phyloP scores from a whole-genome alignment of 1,140 invertebrate species.

The Drosophila littoralis region DNA sequence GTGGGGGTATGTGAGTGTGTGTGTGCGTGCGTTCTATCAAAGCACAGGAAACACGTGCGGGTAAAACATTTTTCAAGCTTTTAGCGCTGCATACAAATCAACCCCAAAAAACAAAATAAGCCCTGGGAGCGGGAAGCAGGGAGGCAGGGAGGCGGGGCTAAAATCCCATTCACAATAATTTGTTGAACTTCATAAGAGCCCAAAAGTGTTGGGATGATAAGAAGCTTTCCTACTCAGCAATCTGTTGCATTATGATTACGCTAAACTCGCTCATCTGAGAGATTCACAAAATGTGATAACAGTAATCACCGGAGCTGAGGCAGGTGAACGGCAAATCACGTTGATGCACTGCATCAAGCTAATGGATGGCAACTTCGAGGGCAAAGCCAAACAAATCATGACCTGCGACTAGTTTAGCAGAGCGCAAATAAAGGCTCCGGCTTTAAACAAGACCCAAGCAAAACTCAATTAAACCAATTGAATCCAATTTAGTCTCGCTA shows the following conservation, averaged over 20 bases:
- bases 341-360: conserved; percentile 13
- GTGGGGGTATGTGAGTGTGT: conserved; percentile 12
- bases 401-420: neutral
- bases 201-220: conserved; percentile 16
- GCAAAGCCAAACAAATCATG: neutral
- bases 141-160: neutral
- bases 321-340: conserved; percentile 14
- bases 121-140: neutral
- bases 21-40: conserved; percentile 64
- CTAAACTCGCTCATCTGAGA: conserved; percentile 38
- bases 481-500: conserved; percentile 61
- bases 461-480: conserved; percentile 72
- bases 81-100: conserved; percentile 83
- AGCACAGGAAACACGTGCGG: conserved; percentile 82
- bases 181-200: conserved; percentile 77
- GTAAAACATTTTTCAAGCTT: conserved; percentile 82
- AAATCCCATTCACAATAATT: conserved; percentile 80
- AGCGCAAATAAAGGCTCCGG: neutral
- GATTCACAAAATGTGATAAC: conserved; percentile 37
- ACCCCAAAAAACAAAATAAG: conserved; percentile 63
- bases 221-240: conserved; percentile 46
- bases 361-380: neutral
- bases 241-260: conserved; percentile 74
- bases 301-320: conserved; percentile 29
- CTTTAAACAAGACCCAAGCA: neutral